A percentile compares a stretch with the other conserved stretches of the same genome.
Conservation (phyloP, 1,140 invertebrate species). For the Drosophila busckii region DNA sequence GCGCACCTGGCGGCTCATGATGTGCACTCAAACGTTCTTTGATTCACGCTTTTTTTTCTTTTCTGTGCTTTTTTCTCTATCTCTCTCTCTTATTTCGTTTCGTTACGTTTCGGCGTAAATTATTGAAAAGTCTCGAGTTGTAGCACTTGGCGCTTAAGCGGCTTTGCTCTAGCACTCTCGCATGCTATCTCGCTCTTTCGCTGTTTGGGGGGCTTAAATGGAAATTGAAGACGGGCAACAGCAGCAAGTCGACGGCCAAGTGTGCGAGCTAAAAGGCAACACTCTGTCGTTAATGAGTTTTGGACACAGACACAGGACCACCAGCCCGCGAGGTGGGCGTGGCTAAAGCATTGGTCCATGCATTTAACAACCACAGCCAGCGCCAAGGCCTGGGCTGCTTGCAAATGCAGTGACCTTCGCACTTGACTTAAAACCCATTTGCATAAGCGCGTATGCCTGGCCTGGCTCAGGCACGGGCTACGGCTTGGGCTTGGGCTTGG, state of each 20-base stretch:
- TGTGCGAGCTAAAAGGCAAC: conserved; percentile 46
- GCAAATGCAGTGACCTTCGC: conserved; percentile 58
- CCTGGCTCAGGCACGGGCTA: too few relatives aligned
- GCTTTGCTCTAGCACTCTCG: conserved; percentile 33
- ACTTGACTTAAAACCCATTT: conserved; percentile 68
- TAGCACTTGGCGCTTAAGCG: conserved; percentile 49
- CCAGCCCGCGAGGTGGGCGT: background rate
- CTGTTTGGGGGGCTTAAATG: conserved; percentile 12
- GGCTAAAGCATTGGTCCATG: conserved; percentile 26
- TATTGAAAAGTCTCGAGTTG: conserved; percentile 65
- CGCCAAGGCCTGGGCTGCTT: background rate
- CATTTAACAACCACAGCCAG: conserved; percentile 52
- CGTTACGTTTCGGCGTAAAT: conserved; percentile 43
- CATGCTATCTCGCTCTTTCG: background rate
- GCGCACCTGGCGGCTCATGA: conserved; percentile 43
- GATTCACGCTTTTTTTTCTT: conserved; percentile 38
- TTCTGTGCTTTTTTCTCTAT: conserved; percentile 9
- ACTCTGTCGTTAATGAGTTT: conserved; percentile 66
- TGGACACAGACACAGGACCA: conserved; percentile 10
- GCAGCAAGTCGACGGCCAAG: conserved; percentile 11
- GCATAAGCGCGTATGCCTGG: conserved; percentile 49
- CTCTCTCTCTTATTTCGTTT: background rate
- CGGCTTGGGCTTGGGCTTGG: too few relatives aligned
- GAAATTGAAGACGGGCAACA: conserved; percentile 36
- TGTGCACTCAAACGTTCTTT: conserved; percentile 43